Evolutionary conservation across 2,113 vertebrate genomes (phyloP), one percentile per base, ranked within the genome.

Genomic region (Brachyhypopomus occidentalis): DNA sequence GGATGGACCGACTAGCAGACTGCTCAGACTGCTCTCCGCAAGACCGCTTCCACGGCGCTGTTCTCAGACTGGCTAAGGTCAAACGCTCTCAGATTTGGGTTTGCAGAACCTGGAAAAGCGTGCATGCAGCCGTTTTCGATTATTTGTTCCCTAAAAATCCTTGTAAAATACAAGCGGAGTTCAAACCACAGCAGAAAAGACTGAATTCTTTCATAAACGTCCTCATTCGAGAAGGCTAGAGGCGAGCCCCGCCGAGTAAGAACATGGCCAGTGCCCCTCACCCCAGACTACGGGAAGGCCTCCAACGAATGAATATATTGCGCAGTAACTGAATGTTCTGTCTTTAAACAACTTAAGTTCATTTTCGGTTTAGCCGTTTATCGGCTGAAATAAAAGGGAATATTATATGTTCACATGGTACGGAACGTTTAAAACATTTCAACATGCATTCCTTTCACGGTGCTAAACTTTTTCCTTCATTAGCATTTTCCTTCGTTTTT

Each of bases 181-280:
- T 89, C 87, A 92, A 93, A 92, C 92, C 92, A 89, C 92, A 90
- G 90, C 89, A 88, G 90, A 93, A 93, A 91, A 90, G 76, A 92
- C 88, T 87, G 88, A 92, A 93, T 92, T 93, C 88, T 89, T 93
- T 90, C 86, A 91, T 90, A 91, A 92, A 90, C 87, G 87, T 75
- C 89, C 87, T 87, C 88, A 74, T 88, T 89, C 86, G 87, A 88
- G 81, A 52, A 66, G 23, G 82, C 86, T 84, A 83, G 85, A 89
- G 88, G 90, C 89, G 84, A 88, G 86, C 81, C 80, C 73, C 74
- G 16, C 56, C 71, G 30, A 67, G 59, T 84, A 81, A 83, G 55
- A 79, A 38, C 87, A 63, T 72, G 79, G 72, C 73, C 64, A 75
- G 83, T 87, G 12, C 12, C 45, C 45, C 9, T 14, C 45, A 14